Evolutionary conservation across 1,140 invertebrate species (phyloP).

Genomic region (Venustaconcha ellipsiformis): DNA sequence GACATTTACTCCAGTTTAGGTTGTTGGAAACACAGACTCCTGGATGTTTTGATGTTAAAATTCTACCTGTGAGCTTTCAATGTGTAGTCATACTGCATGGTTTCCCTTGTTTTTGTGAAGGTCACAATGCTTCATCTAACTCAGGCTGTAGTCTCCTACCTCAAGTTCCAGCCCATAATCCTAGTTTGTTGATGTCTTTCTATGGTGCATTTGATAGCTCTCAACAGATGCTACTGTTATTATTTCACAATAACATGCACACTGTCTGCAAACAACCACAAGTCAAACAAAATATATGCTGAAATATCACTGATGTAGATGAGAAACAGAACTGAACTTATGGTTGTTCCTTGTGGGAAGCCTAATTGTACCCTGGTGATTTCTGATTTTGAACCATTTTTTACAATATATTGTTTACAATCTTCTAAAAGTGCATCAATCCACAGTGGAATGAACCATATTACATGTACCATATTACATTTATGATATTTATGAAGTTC

Average conservation of each 20-base stretch:
- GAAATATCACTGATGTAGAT: constrained; percentile 11
- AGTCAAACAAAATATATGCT: constrained; percentile 3
- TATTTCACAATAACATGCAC: constrained; percentile 13
- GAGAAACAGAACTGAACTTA: constrained; percentile 2
- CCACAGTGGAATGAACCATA: constrained; percentile 6
- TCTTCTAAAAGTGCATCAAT: constrained; percentile 13
- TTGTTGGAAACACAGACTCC: constrained; percentile 8
- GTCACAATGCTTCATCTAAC: constrained; percentile 11
- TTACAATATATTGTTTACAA: constrained; percentile 13
- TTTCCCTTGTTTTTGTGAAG: constrained; percentile 2
- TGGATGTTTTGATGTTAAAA: too few species aligned
- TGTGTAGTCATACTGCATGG: constrained; percentile 10
- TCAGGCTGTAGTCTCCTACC: constrained; percentile 7
- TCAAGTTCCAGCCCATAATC: neutral
- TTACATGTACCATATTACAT: neutral
- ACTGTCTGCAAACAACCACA: constrained; percentile 8
- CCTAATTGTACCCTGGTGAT: constrained; percentile 10
- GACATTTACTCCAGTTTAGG: neutral
- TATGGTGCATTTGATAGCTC: neutral
- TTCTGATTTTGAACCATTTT: constrained; percentile 14
- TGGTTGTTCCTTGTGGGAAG: constrained; percentile 12
- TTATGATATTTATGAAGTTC: constrained; percentile 10
- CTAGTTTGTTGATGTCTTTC: constrained; percentile 8
- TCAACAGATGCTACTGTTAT: too few species aligned
- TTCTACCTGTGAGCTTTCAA: constrained; percentile 2